phyloP scores from a whole-genome alignment of 2,888 invertebrate genomes.

The Calephelis perditalis region DNA sequence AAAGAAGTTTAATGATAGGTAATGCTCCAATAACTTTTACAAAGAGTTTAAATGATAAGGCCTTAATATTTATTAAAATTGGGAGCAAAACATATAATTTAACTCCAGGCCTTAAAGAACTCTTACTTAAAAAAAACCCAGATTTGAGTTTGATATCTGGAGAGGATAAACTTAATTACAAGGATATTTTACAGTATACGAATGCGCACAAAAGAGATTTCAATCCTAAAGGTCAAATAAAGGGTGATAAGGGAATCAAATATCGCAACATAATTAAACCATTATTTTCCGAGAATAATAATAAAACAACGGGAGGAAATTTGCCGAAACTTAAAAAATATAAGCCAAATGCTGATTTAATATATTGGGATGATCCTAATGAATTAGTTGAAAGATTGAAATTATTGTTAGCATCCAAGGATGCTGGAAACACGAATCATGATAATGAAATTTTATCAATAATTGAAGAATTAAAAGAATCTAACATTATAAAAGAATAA shows the following conservation, averaged over 20 bases:
- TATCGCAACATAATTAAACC: neutral
- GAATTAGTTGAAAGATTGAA: slow-evolving; percentile 39
- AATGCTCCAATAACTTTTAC: neutral
- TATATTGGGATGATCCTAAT: slow-evolving; percentile 37
- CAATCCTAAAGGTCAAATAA: neutral
- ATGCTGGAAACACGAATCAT: slow-evolving; percentile 35
- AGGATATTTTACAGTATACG: neutral
- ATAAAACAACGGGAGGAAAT: neutral
- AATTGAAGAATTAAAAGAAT: slow-evolving; percentile 25
- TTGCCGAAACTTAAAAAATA: neutral
- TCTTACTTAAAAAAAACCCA: neutral
- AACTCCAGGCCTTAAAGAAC: neutral
- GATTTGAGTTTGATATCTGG: neutral
- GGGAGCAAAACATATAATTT: neutral
- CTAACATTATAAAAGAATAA: slow-evolving; percentile 7
- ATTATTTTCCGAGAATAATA: neutral
- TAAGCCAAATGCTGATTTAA: slow-evolving; percentile 24
- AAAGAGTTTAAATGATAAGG: neutral
- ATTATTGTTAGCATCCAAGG: slow-evolving; percentile 36
- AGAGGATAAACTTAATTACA: neutral
- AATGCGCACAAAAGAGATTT: slow-evolving; percentile 1
- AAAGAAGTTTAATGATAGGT: neutral
- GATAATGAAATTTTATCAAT: slow-evolving; percentile 39
- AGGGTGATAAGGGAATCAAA: neutral
- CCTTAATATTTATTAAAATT: neutral